phyloP scores from a whole-genome alignment of 2,888 invertebrate species.

The Leucoptera coffeella region DNA sequence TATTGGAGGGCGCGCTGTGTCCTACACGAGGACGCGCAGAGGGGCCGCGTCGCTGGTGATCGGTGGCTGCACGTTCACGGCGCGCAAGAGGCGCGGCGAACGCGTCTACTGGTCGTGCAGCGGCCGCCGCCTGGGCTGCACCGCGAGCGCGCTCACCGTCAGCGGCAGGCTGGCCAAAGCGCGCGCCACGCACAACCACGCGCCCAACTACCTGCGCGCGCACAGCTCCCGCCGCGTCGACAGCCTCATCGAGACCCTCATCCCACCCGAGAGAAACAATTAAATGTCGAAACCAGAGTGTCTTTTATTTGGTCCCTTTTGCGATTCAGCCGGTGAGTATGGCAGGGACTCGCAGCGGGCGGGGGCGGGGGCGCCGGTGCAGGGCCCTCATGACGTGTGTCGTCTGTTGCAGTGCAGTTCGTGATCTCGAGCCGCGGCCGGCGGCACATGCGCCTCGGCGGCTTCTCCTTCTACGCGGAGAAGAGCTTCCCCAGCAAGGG shows the following conservation, averaged over 20 bases:
- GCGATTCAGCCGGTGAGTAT: too few relatives aligned
- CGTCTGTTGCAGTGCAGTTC: slow-evolving; percentile 46
- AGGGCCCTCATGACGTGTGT: slow-evolving; percentile 15
- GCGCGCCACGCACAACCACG: slow-evolving; percentile 20
- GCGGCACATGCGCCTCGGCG: slow-evolving; percentile 43
- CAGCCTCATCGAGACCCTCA: slow-evolving; percentile 33
- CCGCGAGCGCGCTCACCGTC: slow-evolving; percentile 28
- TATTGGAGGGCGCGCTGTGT: too few relatives aligned
- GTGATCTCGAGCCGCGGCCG: slow-evolving; percentile 48
- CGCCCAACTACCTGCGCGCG: slow-evolving; percentile 13
- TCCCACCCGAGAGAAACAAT: too few relatives aligned
- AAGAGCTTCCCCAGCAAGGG: slow-evolving; percentile 47
- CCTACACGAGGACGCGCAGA: slow-evolving; percentile 34
- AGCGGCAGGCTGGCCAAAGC: slow-evolving; percentile 22
- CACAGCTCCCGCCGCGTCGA: slow-evolving; percentile 27
- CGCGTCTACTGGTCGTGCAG: slow-evolving; percentile 43
- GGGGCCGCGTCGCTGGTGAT: slow-evolving; percentile 36
- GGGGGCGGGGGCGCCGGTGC: slow-evolving; percentile 7
- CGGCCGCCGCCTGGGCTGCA: slow-evolving; percentile 22
- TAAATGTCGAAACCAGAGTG: too few relatives aligned
- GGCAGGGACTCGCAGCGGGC: too few relatives aligned
- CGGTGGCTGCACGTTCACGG: slow-evolving; percentile 28
- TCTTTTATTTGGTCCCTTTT: too few relatives aligned
- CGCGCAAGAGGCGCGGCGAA: slow-evolving; percentile 31
- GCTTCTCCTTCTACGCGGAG: slow-evolving; percentile 48